Conservation (phyloP, 2,888 invertebrate genomes). For the Hyalella azteca region DNA sequence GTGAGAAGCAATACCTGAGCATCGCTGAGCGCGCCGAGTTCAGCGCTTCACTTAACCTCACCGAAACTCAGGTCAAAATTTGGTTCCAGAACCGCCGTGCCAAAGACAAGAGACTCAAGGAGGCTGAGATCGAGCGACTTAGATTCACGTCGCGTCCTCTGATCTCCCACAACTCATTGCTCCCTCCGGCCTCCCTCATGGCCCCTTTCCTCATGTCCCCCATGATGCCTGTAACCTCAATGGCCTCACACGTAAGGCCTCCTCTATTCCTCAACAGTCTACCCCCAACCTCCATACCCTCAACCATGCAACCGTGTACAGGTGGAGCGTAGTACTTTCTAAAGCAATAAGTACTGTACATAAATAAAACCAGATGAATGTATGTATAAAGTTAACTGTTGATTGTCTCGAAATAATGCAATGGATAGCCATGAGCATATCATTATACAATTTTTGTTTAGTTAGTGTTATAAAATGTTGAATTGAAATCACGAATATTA, state of each 20-base stretch:
- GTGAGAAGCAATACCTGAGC: constrained; percentile 91
- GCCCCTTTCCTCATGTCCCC: constrained; percentile 47
- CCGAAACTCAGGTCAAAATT: constrained; percentile 90
- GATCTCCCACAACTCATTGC: constrained; percentile 73
- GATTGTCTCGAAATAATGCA: too few species aligned
- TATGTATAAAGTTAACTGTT: too few species aligned
- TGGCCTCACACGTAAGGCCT: constrained; percentile 6
- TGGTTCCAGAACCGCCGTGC: constrained; percentile 94
- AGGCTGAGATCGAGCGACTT: constrained; percentile 91
- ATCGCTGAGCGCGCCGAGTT: constrained; percentile 95
- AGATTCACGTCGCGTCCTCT: constrained; percentile 84
- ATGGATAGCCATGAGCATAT: too few species aligned
- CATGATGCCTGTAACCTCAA: background rate
- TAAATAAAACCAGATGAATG: too few species aligned
- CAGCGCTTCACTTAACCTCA: constrained; percentile 84
- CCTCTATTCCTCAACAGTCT: constrained; percentile 5
- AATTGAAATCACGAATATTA: too few species aligned
- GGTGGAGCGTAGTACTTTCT: background rate
- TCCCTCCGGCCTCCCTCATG: constrained; percentile 60
- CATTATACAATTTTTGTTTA: too few species aligned
- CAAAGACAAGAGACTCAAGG: constrained; percentile 95
- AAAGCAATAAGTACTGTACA: too few species aligned
- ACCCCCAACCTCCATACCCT: background rate
- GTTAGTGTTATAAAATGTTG: too few species aligned
- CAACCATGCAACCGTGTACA: background rate